Base-by-base conservation (phyloP, 2,113 vertebrate genomes). In the Stictonetta naevosa region DNA sequence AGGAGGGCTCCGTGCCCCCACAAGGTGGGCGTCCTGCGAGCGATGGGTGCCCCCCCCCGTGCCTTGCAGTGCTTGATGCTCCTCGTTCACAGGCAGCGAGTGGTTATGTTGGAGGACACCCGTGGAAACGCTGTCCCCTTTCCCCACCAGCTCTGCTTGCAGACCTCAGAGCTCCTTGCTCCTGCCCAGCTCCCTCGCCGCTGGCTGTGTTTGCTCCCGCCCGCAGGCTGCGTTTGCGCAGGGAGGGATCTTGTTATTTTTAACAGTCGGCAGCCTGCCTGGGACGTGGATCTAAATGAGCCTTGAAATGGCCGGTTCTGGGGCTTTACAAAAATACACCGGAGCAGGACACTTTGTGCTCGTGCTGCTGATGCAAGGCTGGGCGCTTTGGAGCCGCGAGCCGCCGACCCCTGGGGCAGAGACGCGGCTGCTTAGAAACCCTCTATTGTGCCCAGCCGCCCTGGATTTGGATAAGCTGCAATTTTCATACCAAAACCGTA, bases 61-160 rank as follows among this genome's bases (percentile, higher is more conserved):
- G 21, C 33, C 59, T 52, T 14, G n/a, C 75, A 4, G 2, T 2
- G 6, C 16, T 11, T 12, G 11, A 1, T n/a, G 25, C 68, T 8
- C 26, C 67, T 33, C 10, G 23, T 13, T 23, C 14, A 33, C 36
- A 11, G 1, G 11, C 11, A 6, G 78, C 0, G 0, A 6, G 23
- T 0, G 10, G 17, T 17, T 7, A 3, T 2, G 5, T 20, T 5
- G 11, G 29, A 4, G 23, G 11, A 12, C 16, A 15, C 21, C 5
- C 6, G 0, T 7, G 25, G 50, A 15, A 29, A n/a, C 1, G 5
- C 31, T 7, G 4, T 53, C n/a, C 66, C 79, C 1, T 25, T 52
- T 34, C 21, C 25, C 42, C 3, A 5, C 4, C 8, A 2, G 19
- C 19, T 1, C 13, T 42, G 8, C 28, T 11, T 38, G 10, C 13